Conservation (phyloP, 1,140 invertebrate genomes). For the Drosophila kohkoa region DNA sequence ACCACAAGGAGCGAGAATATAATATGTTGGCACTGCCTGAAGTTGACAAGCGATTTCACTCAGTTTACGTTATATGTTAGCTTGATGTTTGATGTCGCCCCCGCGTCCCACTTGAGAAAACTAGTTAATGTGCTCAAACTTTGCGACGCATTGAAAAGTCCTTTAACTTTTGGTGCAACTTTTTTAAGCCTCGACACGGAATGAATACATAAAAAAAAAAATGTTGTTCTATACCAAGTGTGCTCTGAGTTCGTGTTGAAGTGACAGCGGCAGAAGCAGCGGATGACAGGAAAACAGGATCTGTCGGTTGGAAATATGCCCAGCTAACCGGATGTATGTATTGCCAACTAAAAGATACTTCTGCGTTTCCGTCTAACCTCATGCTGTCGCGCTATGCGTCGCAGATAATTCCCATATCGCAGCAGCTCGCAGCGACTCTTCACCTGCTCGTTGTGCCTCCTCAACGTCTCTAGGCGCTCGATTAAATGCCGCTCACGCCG, state of each 20-base stretch:
- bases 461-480: constrained; percentile 11
- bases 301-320: constrained; percentile 6
- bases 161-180: constrained; percentile 34
- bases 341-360: constrained; percentile 28
- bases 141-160: constrained; percentile 37
- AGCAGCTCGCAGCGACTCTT: constrained; percentile 19
- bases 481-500: background rate
- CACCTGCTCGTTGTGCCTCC: constrained; percentile 34
- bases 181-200: constrained; percentile 23
- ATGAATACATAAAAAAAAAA: constrained; percentile 26
- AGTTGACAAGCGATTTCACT: constrained; percentile 54
- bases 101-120: constrained; percentile 31
- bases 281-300: background rate
- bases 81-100: background rate
- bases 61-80: background rate
- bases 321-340: background rate
- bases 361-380: constrained; percentile 21
- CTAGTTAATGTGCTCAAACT: constrained; percentile 34
- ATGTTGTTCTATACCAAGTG: background rate
- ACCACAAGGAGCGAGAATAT: constrained; percentile 1
- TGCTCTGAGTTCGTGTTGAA: background rate
- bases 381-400: constrained; percentile 27
- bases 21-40: constrained; percentile 17
- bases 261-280: background rate
- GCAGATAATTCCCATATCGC: constrained; percentile 40